Base-by-base conservation (phyloP, 2,113 vertebrate genomes). In the Oncorhynchus masou region DNA sequence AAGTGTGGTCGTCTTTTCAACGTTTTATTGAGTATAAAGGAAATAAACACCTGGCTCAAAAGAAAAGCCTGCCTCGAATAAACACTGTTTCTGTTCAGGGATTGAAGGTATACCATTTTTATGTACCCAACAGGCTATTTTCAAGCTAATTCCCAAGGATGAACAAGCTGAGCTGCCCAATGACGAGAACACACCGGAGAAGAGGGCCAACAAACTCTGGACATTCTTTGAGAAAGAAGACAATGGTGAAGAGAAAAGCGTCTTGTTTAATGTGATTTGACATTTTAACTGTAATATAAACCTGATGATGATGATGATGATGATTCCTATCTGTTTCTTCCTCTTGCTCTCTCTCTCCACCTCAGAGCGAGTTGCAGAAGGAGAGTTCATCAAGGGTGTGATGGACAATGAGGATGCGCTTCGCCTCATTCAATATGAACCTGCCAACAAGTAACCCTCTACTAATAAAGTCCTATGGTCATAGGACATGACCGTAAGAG, bases 121-220 rank as follows among this genome's bases (percentile, higher is more conserved):
- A 1, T 39, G 70, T 73, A 66, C 24, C 20, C n/a, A 20, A 75
- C 79, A 92, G 92, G 86, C 92, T 0, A 90, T 92, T 84, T 91
- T 92, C 49, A 91, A 91, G 68, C 81, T 92, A 79, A 90, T 91
- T 69, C 89, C 91, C 19, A 73, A 80, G 82, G 87, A 91, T 1
- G 88, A 92, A 24, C 0, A 86, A 0, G 0, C 5, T 0, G 0
- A 1, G 0, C 84, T 93, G 60, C 68, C 88, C 22, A 71, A 75
- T 0, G 89, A 92, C 45, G 92, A 93, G 74, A 91, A 89, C 91
- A 84, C 91, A 2, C 65, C 91, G 3, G 84, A 92, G 2, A 93
- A 92, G 79, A 88, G 92, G 64, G 90, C 91, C 0, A 70, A 90
- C 0, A 93, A 92, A 81, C 91, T 93, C 64, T 93, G 92, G 92